Conservation (phyloP, 2,113 vertebrate genomes). For the Pelecanus crispus region DNA sequence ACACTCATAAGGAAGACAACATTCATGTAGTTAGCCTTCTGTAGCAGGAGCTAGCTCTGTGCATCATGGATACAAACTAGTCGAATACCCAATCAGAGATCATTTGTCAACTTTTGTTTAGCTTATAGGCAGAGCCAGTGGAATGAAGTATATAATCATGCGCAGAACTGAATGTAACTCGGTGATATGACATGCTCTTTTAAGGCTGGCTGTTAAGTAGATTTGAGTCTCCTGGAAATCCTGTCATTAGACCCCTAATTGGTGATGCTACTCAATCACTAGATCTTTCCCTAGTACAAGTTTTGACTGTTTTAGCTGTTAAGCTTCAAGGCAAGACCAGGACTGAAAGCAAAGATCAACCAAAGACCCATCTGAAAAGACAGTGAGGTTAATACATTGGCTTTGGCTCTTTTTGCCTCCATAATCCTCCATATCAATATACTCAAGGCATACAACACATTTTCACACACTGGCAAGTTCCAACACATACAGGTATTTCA, state of each 20-base stretch:
- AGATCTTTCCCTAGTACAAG: background rate
- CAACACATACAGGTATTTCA: background rate
- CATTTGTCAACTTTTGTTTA: background rate
- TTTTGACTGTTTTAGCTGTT: background rate
- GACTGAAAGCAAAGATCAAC: background rate
- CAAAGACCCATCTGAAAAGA: background rate
- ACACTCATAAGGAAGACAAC: background rate
- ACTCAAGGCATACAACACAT: background rate
- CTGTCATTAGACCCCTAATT: background rate
- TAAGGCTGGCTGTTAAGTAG: background rate
- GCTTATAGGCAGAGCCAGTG: background rate
- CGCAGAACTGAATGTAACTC: background rate
- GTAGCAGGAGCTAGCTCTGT: background rate
- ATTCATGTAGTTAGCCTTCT: background rate
- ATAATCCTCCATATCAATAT: background rate
- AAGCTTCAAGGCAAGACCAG: background rate
- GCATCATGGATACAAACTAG: background rate
- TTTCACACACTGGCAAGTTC: background rate
- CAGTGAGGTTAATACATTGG: rapidly evolving
- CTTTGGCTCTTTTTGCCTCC: background rate
- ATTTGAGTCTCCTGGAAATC: background rate
- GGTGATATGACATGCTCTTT: background rate
- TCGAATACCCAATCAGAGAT: background rate
- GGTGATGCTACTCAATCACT: background rate
- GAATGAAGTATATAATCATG: background rate